Percentiles rank a stretch among this genome's conserved stretches.
phyloP scores from a whole-genome alignment of 2,797 vertebrate species.

The Helicolenus hilgendorfi region DNA sequence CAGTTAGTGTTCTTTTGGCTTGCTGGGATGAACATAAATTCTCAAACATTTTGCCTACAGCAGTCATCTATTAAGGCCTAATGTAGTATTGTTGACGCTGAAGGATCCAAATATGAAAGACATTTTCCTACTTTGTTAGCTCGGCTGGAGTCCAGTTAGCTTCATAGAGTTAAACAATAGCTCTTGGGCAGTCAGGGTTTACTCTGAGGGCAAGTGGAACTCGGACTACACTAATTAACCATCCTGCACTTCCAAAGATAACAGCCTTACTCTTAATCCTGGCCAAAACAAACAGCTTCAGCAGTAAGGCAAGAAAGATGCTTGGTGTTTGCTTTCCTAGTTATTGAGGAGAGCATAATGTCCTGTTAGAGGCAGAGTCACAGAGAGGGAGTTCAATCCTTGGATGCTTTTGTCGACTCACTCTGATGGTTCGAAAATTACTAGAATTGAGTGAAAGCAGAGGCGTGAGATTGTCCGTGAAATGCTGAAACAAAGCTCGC shows the following conservation, averaged over 20 bases:
- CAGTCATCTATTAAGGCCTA: neutral
- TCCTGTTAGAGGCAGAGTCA: slow-evolving; percentile 2
- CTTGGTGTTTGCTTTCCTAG: slow-evolving; percentile 39
- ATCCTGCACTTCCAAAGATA: slow-evolving; percentile 72
- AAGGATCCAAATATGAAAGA: slow-evolving; percentile 40
- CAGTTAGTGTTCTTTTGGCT: neutral
- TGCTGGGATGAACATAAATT: neutral
- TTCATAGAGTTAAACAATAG: slow-evolving; percentile 43
- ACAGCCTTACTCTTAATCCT: slow-evolving; percentile 69
- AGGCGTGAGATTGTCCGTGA: slow-evolving; percentile 6
- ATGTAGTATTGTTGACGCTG: neutral
- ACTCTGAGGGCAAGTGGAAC: slow-evolving; percentile 52
- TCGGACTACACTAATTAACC: slow-evolving; percentile 65
- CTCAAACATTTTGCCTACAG: neutral
- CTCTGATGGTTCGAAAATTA: slow-evolving; percentile 12
- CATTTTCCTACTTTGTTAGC: slow-evolving; percentile 1
- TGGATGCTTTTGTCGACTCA: slow-evolving; percentile 5
- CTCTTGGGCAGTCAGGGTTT: slow-evolving; percentile 45
- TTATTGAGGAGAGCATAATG: slow-evolving; percentile 32
- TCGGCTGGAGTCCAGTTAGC: slow-evolving; percentile 41
- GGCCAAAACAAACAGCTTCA: slow-evolving; percentile 66
- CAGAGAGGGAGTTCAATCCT: neutral
- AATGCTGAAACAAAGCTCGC: slow-evolving; percentile 30
- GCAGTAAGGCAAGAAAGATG: slow-evolving; percentile 28
- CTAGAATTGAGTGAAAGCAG: slow-evolving; percentile 35